Conservation (phyloP, 2,888 invertebrate species). For the Phasia obesa region DNA sequence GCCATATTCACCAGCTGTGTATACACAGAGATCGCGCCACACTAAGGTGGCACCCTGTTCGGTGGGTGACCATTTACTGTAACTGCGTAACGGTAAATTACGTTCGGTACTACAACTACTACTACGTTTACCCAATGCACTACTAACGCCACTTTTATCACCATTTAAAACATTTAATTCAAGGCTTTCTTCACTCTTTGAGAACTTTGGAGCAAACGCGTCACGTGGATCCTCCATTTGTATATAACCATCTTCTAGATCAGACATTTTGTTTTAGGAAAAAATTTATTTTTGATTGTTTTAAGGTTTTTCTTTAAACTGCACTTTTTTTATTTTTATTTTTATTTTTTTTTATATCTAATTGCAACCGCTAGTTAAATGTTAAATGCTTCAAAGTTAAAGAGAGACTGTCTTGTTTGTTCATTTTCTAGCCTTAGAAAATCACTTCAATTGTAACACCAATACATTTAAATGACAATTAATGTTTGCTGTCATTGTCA, state of each 20-base stretch:
- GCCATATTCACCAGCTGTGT: constrained; percentile 83
- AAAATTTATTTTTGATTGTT: neutral
- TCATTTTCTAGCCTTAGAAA: constrained; percentile 35
- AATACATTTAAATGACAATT: constrained; percentile 22
- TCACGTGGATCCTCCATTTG: constrained; percentile 67
- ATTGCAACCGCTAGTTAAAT: constrained; percentile 35
- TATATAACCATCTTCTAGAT: constrained; percentile 56
- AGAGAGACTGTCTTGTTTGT: constrained; percentile 61
- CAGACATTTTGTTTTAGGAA: constrained; percentile 46
- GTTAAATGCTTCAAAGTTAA: constrained; percentile 49
- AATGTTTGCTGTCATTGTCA: constrained; percentile 1
- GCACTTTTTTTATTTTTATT: neutral
- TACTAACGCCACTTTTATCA: constrained; percentile 37
- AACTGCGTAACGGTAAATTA: constrained; percentile 82
- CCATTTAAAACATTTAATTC: constrained; percentile 72
- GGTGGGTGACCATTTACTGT: constrained; percentile 84
- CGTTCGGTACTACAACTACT: constrained; percentile 81
- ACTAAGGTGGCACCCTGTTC: constrained; percentile 88
- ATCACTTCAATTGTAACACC: constrained; percentile 40
- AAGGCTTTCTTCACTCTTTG: constrained; percentile 29
- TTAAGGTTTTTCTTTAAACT: neutral
- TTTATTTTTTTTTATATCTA: neutral
- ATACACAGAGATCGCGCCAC: constrained; percentile 91
- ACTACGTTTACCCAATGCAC: constrained; percentile 76
- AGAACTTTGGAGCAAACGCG: neutral